Percentiles rank a stretch among this genome's conserved stretches.
phyloP scores from a whole-genome alignment of 2,113 vertebrate species.

The Paralichthys olivaceus region DNA sequence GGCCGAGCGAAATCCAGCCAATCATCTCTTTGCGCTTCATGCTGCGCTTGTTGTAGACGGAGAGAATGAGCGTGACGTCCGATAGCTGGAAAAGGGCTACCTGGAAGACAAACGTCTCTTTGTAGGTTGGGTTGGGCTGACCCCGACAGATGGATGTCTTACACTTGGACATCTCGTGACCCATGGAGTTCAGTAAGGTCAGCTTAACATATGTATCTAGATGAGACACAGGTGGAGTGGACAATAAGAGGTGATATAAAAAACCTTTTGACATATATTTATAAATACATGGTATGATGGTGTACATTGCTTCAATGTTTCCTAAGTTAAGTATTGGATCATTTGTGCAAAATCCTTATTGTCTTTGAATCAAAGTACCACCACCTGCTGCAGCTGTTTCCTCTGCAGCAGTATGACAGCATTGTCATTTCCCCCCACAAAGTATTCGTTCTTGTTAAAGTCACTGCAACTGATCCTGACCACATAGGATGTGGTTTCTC shows the following conservation, averaged over 20 bases:
- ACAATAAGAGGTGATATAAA: slow-evolving; percentile 32
- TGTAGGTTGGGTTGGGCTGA: slow-evolving; percentile 96
- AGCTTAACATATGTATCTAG: slow-evolving; percentile 97
- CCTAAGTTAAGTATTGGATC: neutral
- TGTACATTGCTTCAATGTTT: neutral
- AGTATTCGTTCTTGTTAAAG: slow-evolving; percentile 25
- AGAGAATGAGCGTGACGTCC: slow-evolving; percentile 96
- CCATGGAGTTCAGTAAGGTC: slow-evolving; percentile 97
- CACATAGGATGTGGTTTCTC: slow-evolving; percentile 48
- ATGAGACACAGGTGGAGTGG: slow-evolving; percentile 13
- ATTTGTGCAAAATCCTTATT: slow-evolving; percentile 66
- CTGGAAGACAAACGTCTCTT: slow-evolving; percentile 98
- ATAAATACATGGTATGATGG: neutral
- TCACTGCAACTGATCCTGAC: slow-evolving; percentile 35
- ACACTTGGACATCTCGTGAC: slow-evolving; percentile 99
- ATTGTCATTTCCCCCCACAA: slow-evolving; percentile 3
- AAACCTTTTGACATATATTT: neutral
- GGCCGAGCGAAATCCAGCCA: slow-evolving; percentile 96
- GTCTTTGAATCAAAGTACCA: slow-evolving; percentile 7
- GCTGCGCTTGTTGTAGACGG: slow-evolving; percentile 97
- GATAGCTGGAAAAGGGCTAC: slow-evolving; percentile 98
- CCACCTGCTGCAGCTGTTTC: slow-evolving; percentile 33
- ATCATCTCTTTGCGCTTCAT: slow-evolving; percentile 99
- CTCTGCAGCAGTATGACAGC: slow-evolving; percentile 26
- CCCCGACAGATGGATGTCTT: slow-evolving; percentile 96